Percentiles rank a stretch among this genome's conserved stretches.
These are phyloP conservation scores for Reinhardtius hippoglossoides DNA, from an alignment of 2,113 vertebrate genomes.

Conservation along the genomic window DNA sequence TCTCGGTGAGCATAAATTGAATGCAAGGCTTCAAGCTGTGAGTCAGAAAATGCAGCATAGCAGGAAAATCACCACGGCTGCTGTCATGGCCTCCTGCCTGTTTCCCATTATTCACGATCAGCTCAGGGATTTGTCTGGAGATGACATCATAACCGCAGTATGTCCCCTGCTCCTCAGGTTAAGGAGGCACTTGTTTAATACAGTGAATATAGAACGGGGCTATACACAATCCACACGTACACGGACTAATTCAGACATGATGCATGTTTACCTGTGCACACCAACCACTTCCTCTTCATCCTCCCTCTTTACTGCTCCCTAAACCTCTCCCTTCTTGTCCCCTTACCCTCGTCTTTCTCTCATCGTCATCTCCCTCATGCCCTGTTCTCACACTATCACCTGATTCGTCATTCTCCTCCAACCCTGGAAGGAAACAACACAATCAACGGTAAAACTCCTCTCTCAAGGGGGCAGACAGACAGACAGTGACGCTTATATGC, in stretches of 20 bases:
- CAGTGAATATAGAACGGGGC: too few relatives aligned
- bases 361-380: background rate
- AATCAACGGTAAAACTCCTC: conserved; percentile 26
- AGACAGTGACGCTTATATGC: conserved; percentile 29
- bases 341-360: background rate
- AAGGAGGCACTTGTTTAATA: background rate
- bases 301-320: background rate
- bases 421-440: conserved; percentile 21
- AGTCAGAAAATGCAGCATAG: conserved; percentile 20
- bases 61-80: conserved; percentile 7
- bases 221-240: background rate
- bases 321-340: background rate
- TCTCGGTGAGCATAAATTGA: conserved; percentile 20
- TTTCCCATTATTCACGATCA: conserved; percentile 36
- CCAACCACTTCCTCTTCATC: background rate
- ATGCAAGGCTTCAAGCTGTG: conserved; percentile 44
- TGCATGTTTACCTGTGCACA: background rate
- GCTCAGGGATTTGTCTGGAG: conserved; percentile 1
- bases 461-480: background rate
- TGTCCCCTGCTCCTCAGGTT: background rate
- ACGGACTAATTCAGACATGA: background rate
- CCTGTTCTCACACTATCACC: background rate
- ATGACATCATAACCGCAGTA: conserved; percentile 21
- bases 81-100: conserved; percentile 20
- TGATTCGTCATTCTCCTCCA: conserved; percentile 10